Base-by-base conservation (phyloP, 2,113 vertebrate species). In the Trematomus loennbergii region DNA sequence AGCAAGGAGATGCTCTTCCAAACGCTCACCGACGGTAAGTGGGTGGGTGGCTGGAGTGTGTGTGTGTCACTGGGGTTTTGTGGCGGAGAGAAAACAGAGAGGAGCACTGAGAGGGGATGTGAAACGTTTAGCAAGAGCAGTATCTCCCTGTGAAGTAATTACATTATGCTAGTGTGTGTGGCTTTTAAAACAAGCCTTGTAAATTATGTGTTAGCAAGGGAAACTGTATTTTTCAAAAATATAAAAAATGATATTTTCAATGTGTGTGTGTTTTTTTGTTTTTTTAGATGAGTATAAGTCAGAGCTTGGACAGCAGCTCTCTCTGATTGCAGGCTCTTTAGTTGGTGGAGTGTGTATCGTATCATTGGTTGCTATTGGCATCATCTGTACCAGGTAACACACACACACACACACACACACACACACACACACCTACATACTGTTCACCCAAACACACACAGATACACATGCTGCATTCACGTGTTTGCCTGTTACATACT, bases 1-100 rank as follows among this genome's bases (percentile, higher is more conserved):
- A 98, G 97, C 13, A 97, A 97, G 79, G 97, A 98, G 90, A 99
- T 99, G 96, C 98, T 97, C 92, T 98, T 99, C 95, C 97, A 99
- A 92, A 99, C 97, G 0, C 96, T 98, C 83, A 98, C 97, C 0
- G 97, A 99, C 0, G 98, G 98, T 99, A 88, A 86, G 90, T 69
- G 70, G 4, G 83, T 61, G 78, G 65, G 9, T 65, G 49, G 25
- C 9, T 78, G 66, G 43, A 40, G 48, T 59, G 55, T 57, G 64
- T 72, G 64, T 66, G 72, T 40, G 64, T 20, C 6, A 48, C 60
- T 45, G 59, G 70, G 45, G 33, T 64, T 81, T 81, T 22, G 12
- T 70, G 45, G 52, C 76, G 54, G 43, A 76, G 64, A 75, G 75
- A 59, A 64, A 50, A 66, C 54, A 45, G 25, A 73, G 75, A 69